phyloP scores from a whole-genome alignment of 1,140 invertebrate species.

The Stenopsyche tienmushanensis region DNA sequence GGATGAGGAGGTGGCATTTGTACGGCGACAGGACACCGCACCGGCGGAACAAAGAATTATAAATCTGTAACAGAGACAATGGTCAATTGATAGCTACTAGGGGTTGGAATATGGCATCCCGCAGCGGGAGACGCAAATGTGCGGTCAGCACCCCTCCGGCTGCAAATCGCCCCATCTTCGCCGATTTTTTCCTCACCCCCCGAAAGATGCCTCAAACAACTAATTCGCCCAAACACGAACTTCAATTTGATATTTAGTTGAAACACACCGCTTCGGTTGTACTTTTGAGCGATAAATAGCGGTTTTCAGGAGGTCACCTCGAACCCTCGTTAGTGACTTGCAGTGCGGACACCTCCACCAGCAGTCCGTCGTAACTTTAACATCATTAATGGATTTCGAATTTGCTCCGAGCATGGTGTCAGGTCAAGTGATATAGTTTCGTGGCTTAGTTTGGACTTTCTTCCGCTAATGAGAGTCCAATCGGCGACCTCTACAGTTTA shows the following conservation, averaged over 20 bases:
- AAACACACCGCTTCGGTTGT: neutral
- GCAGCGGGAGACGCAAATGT: slow-evolving; percentile 21
- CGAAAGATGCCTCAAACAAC: neutral
- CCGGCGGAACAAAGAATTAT: slow-evolving; percentile 40
- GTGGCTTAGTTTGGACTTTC: slow-evolving; percentile 14
- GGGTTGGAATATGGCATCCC: slow-evolving; percentile 11
- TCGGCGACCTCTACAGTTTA: neutral
- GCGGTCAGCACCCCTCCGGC: slow-evolving; percentile 14
- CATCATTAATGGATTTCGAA: slow-evolving; percentile 31
- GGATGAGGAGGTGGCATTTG: slow-evolving; percentile 23
- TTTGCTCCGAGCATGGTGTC: slow-evolving; percentile 5
- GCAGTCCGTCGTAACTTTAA: slow-evolving; percentile 12
- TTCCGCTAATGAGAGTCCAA: slow-evolving; percentile 26
- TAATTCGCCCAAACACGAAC: neutral
- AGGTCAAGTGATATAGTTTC: slow-evolving; percentile 13
- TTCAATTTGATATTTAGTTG: neutral
- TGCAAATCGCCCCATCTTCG: neutral
- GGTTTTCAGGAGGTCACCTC: slow-evolving; percentile 16
- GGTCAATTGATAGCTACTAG: slow-evolving; percentile 36
- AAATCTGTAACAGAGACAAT: slow-evolving; percentile 40
- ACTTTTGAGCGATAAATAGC: slow-evolving; percentile 19
- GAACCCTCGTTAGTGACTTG: slow-evolving; percentile 32
- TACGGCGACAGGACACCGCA: slow-evolving; percentile 20
- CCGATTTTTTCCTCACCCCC: neutral
- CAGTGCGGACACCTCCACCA: neutral